A percentile compares a stretch with the other conserved stretches of the same genome.
Conservation (phyloP, 1,140 invertebrate genomes). For the Colletes gigas region DNA sequence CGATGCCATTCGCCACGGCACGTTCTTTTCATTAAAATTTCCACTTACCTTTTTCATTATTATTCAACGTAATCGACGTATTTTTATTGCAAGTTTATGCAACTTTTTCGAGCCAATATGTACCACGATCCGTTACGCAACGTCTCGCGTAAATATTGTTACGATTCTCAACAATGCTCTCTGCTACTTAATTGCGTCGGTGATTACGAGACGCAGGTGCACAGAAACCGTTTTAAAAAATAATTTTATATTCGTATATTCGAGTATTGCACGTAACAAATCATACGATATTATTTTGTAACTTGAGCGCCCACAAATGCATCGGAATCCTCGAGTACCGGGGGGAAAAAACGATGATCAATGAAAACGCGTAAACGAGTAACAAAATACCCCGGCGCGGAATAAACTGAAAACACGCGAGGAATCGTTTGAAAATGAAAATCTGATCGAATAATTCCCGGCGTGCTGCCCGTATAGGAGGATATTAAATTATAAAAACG, state of each 20-base stretch:
- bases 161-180: neutral
- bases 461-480: conserved; percentile 1
- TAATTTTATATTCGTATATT: no score
- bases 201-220: no score
- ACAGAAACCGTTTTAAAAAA: no score
- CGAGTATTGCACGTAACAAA: no score
- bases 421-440: neutral
- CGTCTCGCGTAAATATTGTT: neutral
- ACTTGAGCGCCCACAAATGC: no score
- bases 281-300: no score
- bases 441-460: neutral
- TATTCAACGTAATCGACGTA: neutral
- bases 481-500: conserved; percentile 20
- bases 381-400: no score
- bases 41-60: neutral
- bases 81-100: conserved; percentile 10
- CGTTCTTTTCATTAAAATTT: neutral
- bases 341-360: no score
- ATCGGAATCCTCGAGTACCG: no score
- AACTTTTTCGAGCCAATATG: neutral
- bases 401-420: neutral
- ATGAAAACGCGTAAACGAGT: no score
- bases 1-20: neutral
- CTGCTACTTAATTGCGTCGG: neutral
- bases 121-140: conserved; percentile 3